These are phyloP conservation scores for Eubasilissa splendida DNA, from an alignment of 2,888 invertebrate species.

Conservation along the genomic window DNA sequence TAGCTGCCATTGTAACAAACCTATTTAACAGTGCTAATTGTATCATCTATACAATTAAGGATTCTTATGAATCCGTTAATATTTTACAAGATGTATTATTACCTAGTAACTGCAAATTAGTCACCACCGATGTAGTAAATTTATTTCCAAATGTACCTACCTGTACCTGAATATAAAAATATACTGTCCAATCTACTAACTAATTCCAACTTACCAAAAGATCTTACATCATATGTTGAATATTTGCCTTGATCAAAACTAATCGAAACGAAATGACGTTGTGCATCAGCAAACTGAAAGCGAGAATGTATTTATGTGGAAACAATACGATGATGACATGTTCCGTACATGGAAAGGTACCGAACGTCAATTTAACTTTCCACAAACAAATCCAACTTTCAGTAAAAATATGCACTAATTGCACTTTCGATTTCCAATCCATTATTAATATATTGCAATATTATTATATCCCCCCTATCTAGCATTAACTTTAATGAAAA, in stretches of 20 bases:
- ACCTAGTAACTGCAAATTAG: not conserved
- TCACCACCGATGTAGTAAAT: not conserved
- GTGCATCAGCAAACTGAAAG: not conserved
- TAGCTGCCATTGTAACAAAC: no score
- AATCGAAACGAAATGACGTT: not conserved
- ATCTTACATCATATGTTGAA: not conserved
- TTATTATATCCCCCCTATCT: no score
- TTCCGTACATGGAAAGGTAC: not conserved
- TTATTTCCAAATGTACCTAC: not conserved
- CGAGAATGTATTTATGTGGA: not conserved
- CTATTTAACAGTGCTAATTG: no score
- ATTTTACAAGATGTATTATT: no score
- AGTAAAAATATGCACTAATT: no score
- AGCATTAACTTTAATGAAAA: no score
- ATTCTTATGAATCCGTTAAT: no score
- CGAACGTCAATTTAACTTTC: not conserved
- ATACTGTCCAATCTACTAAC: not conserved
- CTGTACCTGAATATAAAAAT: no score
- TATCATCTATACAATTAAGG: no score
- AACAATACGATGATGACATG: no score
- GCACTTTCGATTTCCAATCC: no score
- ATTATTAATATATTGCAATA: no score
- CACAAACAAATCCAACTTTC: not conserved
- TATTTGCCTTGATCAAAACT: not conserved
- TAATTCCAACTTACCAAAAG: not conserved